Evolutionary conservation across 1,140 invertebrate species (phyloP).

Genomic region (Aphelinus atriplicis): DNA sequence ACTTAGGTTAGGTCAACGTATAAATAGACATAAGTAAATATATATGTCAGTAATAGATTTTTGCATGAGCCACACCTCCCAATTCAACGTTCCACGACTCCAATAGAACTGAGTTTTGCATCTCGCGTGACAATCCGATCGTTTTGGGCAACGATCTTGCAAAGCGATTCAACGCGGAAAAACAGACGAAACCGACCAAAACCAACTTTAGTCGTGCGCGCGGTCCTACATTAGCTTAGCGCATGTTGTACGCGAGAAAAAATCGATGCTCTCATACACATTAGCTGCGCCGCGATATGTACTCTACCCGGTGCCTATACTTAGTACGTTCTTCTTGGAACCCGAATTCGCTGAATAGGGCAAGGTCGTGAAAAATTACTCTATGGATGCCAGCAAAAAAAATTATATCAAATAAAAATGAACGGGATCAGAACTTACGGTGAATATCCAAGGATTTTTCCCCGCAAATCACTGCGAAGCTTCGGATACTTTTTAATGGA

Average conservation of each 20-base stretch:
- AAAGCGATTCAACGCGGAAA: background rate
- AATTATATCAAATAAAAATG: background rate
- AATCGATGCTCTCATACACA: background rate
- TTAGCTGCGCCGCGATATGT: background rate
- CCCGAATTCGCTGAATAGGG: too few relatives aligned
- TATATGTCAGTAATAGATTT: too few relatives aligned
- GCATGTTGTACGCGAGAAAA: background rate
- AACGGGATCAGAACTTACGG: slow-evolving; percentile 36
- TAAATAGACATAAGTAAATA: too few relatives aligned
- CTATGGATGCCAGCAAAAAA: background rate
- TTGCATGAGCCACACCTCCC: slow-evolving; percentile 15
- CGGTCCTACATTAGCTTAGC: background rate
- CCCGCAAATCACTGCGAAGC: slow-evolving; percentile 37
- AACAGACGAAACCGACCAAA: slow-evolving; percentile 8
- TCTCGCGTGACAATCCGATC: background rate
- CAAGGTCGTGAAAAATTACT: too few relatives aligned
- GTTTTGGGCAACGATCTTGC: too few relatives aligned
- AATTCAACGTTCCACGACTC: slow-evolving; percentile 12
- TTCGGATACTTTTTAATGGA: slow-evolving; percentile 29
- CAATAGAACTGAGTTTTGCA: slow-evolving; percentile 11
- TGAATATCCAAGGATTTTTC: slow-evolving; percentile 40
- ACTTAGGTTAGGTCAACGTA: slow-evolving; percentile 23
- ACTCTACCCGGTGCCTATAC: too few relatives aligned
- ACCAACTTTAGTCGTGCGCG: too few relatives aligned
- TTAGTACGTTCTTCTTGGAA: too few relatives aligned